phyloP scores from a whole-genome alignment of 2,888 invertebrate genomes.

The Callyntrura guangdongensis region DNA sequence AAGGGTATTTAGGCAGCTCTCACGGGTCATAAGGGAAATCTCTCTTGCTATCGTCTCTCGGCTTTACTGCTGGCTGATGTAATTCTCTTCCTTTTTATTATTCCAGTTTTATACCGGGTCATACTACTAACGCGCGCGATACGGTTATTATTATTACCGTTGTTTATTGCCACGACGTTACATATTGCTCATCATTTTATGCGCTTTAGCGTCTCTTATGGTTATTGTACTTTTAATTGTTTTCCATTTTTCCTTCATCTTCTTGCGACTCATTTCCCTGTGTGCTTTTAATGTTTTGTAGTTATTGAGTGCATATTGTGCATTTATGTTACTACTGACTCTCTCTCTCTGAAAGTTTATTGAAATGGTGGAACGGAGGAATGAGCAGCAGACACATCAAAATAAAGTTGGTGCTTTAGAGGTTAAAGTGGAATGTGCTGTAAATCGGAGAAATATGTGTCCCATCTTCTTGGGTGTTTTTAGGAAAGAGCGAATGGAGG shows the following conservation, averaged over 20 bases:
- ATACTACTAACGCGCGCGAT: conserved; percentile 13
- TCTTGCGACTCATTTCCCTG: neutral
- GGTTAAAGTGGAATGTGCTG: conserved; percentile 32
- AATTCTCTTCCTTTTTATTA: conserved; percentile 33
- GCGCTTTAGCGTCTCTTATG: conserved; percentile 15
- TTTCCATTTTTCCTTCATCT: conserved; percentile 44
- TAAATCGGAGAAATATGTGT: too few relatives aligned
- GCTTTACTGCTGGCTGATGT: neutral
- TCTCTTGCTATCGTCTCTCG: neutral
- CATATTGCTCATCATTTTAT: conserved; percentile 55
- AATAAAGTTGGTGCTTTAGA: conserved; percentile 16
- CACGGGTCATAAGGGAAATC: conserved; percentile 17
- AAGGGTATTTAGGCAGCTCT: neutral
- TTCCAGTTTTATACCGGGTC: conserved; percentile 31
- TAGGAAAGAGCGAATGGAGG: conserved; percentile 17
- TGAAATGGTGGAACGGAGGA: conserved; percentile 35
- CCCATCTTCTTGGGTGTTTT: too few relatives aligned
- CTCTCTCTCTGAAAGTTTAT: conserved; percentile 37
- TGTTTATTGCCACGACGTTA: conserved; percentile 54
- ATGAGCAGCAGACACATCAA: conserved; percentile 15
- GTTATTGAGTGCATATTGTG: neutral
- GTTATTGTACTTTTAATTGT: conserved; percentile 65
- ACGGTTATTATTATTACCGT: conserved; percentile 56
- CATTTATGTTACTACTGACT: neutral
- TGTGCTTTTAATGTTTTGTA: neutral